Conservation (phyloP, 1,140 invertebrate species). For the Cephus cinctus region DNA sequence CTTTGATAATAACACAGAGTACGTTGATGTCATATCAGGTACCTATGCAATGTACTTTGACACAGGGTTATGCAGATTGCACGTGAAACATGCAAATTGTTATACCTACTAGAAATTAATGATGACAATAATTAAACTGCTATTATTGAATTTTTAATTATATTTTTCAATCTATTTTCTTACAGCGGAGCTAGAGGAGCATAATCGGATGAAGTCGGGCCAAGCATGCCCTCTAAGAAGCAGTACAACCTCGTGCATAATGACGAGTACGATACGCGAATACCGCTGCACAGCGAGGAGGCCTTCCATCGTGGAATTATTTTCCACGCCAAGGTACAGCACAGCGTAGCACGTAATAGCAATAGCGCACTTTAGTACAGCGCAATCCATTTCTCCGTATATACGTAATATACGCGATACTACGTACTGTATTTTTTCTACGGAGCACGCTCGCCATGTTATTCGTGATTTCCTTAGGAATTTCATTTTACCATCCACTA, state of each 20-base stretch:
- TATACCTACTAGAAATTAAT: not conserved
- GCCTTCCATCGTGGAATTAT: constrained; percentile 95
- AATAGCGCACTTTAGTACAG: too few relatives aligned
- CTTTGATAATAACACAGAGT: not conserved
- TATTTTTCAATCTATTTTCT: constrained; percentile 22
- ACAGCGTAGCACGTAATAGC: too few relatives aligned
- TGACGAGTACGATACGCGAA: constrained; percentile 91
- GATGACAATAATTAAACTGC: not conserved
- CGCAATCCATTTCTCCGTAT: too few relatives aligned
- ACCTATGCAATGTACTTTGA: not conserved
- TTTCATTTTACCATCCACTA: too few relatives aligned
- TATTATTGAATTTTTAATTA: not conserved
- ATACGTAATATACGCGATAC: too few relatives aligned
- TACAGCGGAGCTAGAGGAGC: constrained; percentile 45
- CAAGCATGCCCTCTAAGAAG: constrained; percentile 79
- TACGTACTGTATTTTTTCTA: too few relatives aligned
- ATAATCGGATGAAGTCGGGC: constrained; percentile 49
- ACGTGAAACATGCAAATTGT: not conserved
- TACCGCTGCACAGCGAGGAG: constrained; percentile 92
- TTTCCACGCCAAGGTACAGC: constrained; percentile 92
- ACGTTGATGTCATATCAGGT: not conserved
- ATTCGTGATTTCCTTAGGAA: too few relatives aligned
- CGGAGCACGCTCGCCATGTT: too few relatives aligned
- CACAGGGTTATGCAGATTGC: not conserved
- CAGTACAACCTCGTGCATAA: constrained; percentile 93